Evolutionary conservation across 64 coral and sea anemone genomes (phyloP).

Genomic region (Stylophora pistillata): DNA sequence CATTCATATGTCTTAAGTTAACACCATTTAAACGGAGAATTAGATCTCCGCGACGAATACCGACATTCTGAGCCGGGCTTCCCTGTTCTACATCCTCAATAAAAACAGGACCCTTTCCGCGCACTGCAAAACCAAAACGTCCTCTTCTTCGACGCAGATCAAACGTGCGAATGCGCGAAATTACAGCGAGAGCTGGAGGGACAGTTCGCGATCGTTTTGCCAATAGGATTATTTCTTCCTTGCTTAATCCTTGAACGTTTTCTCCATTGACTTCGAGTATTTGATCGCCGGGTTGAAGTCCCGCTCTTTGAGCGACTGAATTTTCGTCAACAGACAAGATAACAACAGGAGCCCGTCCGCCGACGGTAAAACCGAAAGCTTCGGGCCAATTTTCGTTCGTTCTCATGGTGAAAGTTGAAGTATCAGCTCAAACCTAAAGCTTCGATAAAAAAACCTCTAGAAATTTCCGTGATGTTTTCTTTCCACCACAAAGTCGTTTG

Average conservation of each 20-base stretch:
- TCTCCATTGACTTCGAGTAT: constrained; percentile 93
- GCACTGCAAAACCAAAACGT: constrained; percentile 83
- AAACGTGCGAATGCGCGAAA: constrained; percentile 95
- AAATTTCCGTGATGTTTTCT: not conserved
- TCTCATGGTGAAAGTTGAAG: constrained; percentile 54
- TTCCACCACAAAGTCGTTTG: not conserved
- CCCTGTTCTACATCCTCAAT: constrained; percentile 74
- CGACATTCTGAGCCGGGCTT: constrained; percentile 78
- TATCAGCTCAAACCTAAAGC: not conserved
- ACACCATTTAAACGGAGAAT: constrained; percentile 87
- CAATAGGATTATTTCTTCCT: constrained; percentile 84
- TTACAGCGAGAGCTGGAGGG: constrained; percentile 90
- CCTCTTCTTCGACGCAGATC: constrained; percentile 85
- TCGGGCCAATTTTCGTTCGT: constrained; percentile 93
- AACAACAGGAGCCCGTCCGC: constrained; percentile 87
- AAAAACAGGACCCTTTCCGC: constrained; percentile 88
- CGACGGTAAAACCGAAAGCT: constrained; percentile 89
- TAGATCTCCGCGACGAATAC: constrained; percentile 84
- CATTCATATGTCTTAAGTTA: constrained; percentile 80
- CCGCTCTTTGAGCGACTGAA: constrained; percentile 89
- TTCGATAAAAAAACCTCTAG: not conserved
- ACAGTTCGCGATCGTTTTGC: constrained; percentile 88
- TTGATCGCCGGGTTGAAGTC: constrained; percentile 93
- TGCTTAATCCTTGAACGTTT: constrained; percentile 92
- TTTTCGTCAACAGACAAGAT: constrained; percentile 85